Evolutionary conservation across 2,797 vertebrate species (phyloP), one percentile per base, ranked within the genome.

Genomic region (Tachyglossus aculeatus): DNA sequence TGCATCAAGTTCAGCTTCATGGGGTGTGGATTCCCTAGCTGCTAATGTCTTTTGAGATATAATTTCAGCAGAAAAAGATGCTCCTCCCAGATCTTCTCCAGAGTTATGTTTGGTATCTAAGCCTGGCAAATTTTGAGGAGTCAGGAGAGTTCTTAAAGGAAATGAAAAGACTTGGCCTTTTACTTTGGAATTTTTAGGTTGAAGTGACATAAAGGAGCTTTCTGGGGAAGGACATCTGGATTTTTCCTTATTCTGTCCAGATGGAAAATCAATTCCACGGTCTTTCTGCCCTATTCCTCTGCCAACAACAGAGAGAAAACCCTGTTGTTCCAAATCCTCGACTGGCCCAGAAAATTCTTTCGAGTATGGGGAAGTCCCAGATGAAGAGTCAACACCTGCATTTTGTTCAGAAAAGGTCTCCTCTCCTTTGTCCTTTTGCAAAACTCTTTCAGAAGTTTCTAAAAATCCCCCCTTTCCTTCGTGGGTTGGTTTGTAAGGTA

Each of bases 281-380:
- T 13, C 21, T 59, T 73, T 58, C 34, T 8, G 64, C 32, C 18
- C 15, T 36, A 57, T 36, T 31, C 10, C 2, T 8, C 7, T 13
- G 10, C 29, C 21, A 9, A 5, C 5, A 47, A 24, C 19, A 12
- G 37, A 40, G 10, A 2, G n/a, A 7, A 9, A 4, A 8, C 4
- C 2, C 7, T 50, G 2, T 8, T 82, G 13, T 18, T 64, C 55
- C 10, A 21, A 47, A 3, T 27, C 61, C 13, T 56, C 54, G 25
- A 81, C 66, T 9, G 11, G 45, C 15, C 54, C 59, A 5, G 73
- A 71, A 13, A 61, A 37, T 21, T 27, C 44, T 12, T 72, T 71
- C 15, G 52, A 54, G 5, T 51, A 31, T 0, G 21, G 58, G 47
- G 64, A 38, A 19, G 10, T 21, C 36, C 21, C 77, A 3, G 21